These are phyloP conservation scores for Taenioides sp. DNA, from an alignment of 2,797 vertebrate genomes.

Conservation along the genomic window DNA sequence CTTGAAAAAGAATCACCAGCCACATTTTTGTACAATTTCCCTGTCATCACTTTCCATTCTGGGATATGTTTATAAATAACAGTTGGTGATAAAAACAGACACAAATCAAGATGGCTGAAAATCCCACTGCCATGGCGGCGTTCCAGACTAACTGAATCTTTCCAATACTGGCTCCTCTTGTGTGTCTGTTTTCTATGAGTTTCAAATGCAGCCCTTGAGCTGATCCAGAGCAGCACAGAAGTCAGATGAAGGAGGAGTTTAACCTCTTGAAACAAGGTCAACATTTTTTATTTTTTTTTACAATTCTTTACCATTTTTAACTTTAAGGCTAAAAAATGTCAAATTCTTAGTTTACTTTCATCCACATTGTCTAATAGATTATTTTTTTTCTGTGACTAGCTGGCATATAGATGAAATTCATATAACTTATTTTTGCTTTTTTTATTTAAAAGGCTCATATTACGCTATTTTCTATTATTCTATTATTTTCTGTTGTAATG, in stretches of 20 bases:
- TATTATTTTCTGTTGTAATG: no score
- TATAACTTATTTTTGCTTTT: no score
- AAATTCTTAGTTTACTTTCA: no score
- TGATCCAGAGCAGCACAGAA: constrained; percentile 51
- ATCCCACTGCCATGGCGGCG: constrained; percentile 7
- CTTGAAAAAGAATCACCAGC: background rate
- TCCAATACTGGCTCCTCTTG: constrained; percentile 14
- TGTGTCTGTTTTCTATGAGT: constrained; percentile 22
- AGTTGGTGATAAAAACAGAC: constrained; percentile 18
- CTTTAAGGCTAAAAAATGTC: no score
- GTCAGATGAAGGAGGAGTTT: constrained; percentile 41
- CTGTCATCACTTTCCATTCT: constrained; percentile 11
- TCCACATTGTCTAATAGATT: no score
- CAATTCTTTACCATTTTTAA: no score
- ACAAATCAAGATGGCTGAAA: constrained; percentile 14
- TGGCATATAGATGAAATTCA: no score
- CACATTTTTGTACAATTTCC: background rate
- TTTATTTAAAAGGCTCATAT: no score
- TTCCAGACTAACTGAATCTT: constrained; percentile 20
- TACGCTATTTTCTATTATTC: no score
- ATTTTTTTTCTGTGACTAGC: no score
- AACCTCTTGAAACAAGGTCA: constrained; percentile 28
- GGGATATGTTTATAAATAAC: constrained; percentile 1
- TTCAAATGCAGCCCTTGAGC: constrained; percentile 27
- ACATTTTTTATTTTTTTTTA: constrained; percentile 5